phyloP scores from a whole-genome alignment of 2,888 invertebrate genomes.

The Pegoplata infirma region DNA sequence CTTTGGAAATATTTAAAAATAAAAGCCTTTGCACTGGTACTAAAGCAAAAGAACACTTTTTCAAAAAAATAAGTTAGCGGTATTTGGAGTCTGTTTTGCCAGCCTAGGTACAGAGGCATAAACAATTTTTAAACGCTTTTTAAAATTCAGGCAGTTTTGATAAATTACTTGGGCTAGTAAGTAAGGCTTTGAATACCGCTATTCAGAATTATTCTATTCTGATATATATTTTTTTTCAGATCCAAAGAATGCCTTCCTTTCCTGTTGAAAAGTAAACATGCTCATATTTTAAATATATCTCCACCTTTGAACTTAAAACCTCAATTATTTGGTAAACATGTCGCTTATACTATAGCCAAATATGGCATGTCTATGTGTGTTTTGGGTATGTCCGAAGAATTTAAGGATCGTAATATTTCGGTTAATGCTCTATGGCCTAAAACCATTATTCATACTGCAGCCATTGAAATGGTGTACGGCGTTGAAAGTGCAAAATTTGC shows the following conservation, averaged over 20 bases:
- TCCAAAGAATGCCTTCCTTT: conserved; percentile 94
- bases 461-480: conserved; percentile 90
- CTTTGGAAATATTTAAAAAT: too few relatives aligned
- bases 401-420: conserved; percentile 88
- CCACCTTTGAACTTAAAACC: conserved; percentile 95
- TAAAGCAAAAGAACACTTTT: too few relatives aligned
- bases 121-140: too few relatives aligned
- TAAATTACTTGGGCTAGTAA: too few relatives aligned
- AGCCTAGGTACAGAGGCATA: too few relatives aligned
- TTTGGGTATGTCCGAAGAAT: conserved; percentile 98
- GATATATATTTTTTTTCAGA: too few relatives aligned
- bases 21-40: too few relatives aligned
- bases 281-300: conserved; percentile 96
- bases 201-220: too few relatives aligned
- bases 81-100: too few relatives aligned
- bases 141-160: not conserved
- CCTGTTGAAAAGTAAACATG: conserved; percentile 90
- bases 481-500: conserved; percentile 67
- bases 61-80: too few relatives aligned
- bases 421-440: conserved; percentile 98
- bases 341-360: conserved; percentile 98
- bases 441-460: conserved; percentile 95
- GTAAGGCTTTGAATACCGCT: too few relatives aligned
- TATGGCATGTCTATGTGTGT: conserved; percentile 99
- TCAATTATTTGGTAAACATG: conserved; percentile 91